These are phyloP conservation scores for Alviniconcha marisindica DNA, from an alignment of 1,140 invertebrate species.

Conservation along the genomic window DNA sequence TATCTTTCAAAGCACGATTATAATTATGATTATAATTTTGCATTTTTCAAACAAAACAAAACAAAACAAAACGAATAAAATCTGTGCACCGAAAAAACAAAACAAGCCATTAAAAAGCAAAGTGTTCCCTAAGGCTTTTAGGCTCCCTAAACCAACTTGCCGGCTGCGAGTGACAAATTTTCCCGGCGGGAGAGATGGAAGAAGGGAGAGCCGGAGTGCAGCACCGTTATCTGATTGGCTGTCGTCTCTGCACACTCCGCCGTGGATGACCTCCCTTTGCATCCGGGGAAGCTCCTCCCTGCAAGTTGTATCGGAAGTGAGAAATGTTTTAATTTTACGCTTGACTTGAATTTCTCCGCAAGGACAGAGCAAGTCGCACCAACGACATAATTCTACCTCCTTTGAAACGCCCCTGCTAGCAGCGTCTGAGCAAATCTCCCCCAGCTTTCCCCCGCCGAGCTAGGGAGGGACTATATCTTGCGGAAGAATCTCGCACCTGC, in stretches of 20 bases:
- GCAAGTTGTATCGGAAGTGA: slow-evolving; percentile 6
- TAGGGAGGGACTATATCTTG: background rate
- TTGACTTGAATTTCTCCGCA: slow-evolving; percentile 14
- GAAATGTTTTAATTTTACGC: slow-evolving; percentile 42
- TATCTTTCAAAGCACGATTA: too few relatives aligned
- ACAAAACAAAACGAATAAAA: too few relatives aligned
- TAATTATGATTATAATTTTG: too few relatives aligned
- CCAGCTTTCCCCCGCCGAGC: background rate
- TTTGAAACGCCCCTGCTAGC: background rate
- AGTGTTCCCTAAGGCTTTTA: background rate
- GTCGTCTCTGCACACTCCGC: slow-evolving; percentile 6
- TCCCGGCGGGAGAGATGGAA: background rate
- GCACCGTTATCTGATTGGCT: slow-evolving; percentile 33
- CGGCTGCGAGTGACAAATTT: background rate
- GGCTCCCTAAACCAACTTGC: background rate
- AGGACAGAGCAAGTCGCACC: background rate
- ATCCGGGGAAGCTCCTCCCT: background rate
- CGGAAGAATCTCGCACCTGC: slow-evolving; percentile 25
- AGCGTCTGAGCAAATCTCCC: background rate
- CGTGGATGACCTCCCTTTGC: background rate
- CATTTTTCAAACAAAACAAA: too few relatives aligned
- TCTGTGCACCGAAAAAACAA: too few relatives aligned
- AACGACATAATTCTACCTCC: slow-evolving; percentile 30
- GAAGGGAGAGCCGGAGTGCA: slow-evolving; percentile 23
- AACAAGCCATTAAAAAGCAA: too few relatives aligned